Evolutionary conservation across 2,113 vertebrate species (phyloP), one percentile per base, ranked within the genome.

Genomic region (Corythaixoides concolor): DNA sequence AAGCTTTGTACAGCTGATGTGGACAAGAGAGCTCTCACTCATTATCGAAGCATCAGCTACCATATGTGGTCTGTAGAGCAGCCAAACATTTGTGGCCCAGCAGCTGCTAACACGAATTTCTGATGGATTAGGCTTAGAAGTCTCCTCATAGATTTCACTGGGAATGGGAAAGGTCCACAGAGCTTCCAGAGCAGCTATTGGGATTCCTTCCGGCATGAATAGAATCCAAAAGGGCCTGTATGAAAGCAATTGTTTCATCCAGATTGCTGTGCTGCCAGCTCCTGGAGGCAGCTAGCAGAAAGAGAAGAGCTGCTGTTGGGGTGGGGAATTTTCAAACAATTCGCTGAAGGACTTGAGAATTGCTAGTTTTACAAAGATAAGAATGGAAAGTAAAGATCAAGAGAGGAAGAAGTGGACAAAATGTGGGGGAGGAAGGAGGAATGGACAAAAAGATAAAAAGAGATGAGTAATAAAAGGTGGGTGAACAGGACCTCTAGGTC

Each of bases 81-180:
- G 96, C 94, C 96, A 97, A 95, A 91, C 41, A 47, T 95, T 96
- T 95, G 85, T 91, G 80, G 70, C 88, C 91, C 85, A 93, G 77
- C 96, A 97, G 91, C 95, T 97, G 97, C 87, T 91, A 78, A 87
- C 80, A 94, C 1, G 14, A 93, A 91, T 95, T 94, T 95, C 70
- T 94, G 80, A 88, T 84, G 56, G 79, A 86, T 93, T 87, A 93
- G 85, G n/a, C 17, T 94, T 87, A 78, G 55, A 63, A 95, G 35
- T 78, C 47, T 77, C 90, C 91, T 88, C 66, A 66, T 37, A 72
- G 75, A 86, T 79, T 88, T 92, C 86, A 47, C 0, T 66, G 94
- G 90, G 93, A 94, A 62, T 70, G 89, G 47, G 43, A 96, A 87
- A 91, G 35, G 79, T 45, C 81, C 73, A 75, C 43, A 59, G 89